A percentile compares a stretch with the other conserved stretches of the same genome.
phyloP scores from a whole-genome alignment of 1,140 invertebrate genomes.

The Yoshiicerus persimilis region DNA sequence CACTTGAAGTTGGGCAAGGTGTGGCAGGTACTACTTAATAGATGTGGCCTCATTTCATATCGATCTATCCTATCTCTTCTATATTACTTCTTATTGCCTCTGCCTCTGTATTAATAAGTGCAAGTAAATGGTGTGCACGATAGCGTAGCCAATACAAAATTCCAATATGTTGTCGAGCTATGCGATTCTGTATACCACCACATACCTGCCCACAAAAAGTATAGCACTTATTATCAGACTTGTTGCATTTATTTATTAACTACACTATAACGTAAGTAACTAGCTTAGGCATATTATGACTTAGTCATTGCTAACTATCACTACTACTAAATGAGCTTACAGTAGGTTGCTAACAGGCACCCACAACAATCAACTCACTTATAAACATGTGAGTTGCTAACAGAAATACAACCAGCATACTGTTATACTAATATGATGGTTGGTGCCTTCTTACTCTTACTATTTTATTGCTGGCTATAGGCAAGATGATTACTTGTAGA shows the following conservation, averaged over 20 bases:
- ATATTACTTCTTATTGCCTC: neutral
- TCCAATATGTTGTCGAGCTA: neutral
- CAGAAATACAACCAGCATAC: too few species aligned
- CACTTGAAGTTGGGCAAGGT: neutral
- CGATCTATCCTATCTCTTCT: neutral
- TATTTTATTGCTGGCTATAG: neutral
- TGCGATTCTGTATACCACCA: neutral
- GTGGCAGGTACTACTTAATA: neutral
- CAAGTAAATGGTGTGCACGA: neutral
- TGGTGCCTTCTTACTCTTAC: neutral
- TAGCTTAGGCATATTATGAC: neutral
- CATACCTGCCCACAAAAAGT: neutral
- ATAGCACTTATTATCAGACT: neutral
- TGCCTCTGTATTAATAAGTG: neutral
- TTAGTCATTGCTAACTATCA: neutral
- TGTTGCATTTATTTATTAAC: neutral
- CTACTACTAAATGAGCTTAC: neutral
- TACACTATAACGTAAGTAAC: neutral
- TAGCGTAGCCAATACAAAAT: neutral
- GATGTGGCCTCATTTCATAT: neutral
- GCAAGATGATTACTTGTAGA: neutral
- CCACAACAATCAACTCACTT: neutral
- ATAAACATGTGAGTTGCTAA: too few species aligned
- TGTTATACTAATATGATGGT: neutral
- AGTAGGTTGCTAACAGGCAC: neutral